These are phyloP conservation scores for Lutjanus campechanus DNA, from an alignment of 2,797 vertebrate species.

Conservation along the genomic window DNA sequence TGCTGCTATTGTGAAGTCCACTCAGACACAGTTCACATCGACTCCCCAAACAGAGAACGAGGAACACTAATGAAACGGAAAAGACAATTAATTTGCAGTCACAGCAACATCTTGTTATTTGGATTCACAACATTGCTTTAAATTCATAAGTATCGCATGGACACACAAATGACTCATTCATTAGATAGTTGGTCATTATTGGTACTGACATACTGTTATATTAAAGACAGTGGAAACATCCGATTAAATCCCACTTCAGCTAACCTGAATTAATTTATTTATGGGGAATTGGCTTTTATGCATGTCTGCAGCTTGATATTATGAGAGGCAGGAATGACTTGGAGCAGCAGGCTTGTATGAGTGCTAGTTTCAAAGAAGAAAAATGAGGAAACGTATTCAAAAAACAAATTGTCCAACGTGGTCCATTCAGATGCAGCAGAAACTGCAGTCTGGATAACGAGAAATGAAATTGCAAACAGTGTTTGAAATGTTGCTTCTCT, in stretches of 20 bases:
- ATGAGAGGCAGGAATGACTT: background rate
- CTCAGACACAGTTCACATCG: background rate
- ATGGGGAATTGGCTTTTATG: background rate
- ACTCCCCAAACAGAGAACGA: background rate
- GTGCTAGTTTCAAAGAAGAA: constrained; percentile 6
- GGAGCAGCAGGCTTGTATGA: background rate
- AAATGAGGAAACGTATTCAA: background rate
- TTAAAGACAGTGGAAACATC: background rate
- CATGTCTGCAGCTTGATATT: background rate
- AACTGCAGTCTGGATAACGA: background rate
- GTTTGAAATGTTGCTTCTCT: background rate
- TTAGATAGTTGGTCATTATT: background rate
- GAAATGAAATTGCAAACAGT: background rate
- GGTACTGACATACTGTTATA: background rate
- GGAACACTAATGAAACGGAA: background rate
- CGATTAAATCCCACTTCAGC: background rate
- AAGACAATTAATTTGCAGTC: background rate
- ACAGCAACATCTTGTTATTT: background rate
- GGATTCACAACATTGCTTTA: background rate
- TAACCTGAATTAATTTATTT: background rate
- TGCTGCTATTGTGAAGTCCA: constrained; percentile 2
- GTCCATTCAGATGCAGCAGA: background rate
- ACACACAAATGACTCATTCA: background rate
- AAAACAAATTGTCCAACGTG: background rate
- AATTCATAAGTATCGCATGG: background rate